Evolutionary conservation across 2,113 vertebrate genomes (phyloP).

Genomic region (Pollachius pollachius): DNA sequence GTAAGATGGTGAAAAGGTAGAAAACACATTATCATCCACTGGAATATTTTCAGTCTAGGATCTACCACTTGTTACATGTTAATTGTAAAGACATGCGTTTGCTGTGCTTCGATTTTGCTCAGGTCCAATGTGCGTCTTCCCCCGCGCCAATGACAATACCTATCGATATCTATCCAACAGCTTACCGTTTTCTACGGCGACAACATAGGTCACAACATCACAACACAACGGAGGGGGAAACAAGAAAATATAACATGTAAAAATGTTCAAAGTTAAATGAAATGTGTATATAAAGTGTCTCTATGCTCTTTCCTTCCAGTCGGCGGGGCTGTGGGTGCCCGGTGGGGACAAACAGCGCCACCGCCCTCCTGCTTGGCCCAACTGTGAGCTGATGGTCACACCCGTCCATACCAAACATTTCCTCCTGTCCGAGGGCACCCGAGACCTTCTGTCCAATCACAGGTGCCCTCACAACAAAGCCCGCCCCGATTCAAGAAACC

Average conservation of each 20-base stretch:
- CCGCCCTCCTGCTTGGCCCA: background rate
- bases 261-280: conserved; percentile 37
- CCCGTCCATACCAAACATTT: background rate
- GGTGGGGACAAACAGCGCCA: conserved; percentile 21
- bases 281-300: conserved; percentile 62
- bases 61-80: background rate
- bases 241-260: conserved; percentile 37
- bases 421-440: conserved; percentile 14
- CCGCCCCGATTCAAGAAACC: conserved; percentile 17
- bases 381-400: background rate
- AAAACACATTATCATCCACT: background rate
- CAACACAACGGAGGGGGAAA: conserved; percentile 35
- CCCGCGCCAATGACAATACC: background rate
- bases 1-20: background rate
- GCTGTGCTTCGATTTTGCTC: background rate
- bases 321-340: conserved; percentile 27
- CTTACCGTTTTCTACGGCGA: conserved; percentile 17
- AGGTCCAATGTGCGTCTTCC: background rate
- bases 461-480: conserved; percentile 30
- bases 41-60: background rate
- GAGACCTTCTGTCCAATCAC: conserved; percentile 35
- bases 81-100: too few species aligned
- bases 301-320: conserved; percentile 50
- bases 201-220: conserved; percentile 23
- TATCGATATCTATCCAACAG: conserved; percentile 9